Percentiles rank a stretch among this genome's conserved stretches.
phyloP scores from a whole-genome alignment of 1,140 invertebrate genomes.

The Coelopa frigida region DNA sequence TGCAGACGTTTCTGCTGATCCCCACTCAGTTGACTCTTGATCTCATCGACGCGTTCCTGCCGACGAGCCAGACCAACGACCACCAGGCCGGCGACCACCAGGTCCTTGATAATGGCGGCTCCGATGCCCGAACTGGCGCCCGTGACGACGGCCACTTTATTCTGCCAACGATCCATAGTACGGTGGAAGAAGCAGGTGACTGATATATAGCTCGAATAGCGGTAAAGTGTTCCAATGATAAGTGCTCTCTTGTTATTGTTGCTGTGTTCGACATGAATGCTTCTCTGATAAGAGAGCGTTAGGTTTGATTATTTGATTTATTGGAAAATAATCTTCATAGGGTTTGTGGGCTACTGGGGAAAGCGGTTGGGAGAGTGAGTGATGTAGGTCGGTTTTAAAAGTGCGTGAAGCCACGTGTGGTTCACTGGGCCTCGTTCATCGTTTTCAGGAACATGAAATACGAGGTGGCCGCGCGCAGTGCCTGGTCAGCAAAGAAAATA shows the following conservation, averaged over 20 bases:
- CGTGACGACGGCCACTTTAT: conserved; percentile 54
- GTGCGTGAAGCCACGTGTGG: too few relatives aligned
- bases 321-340: too few relatives aligned
- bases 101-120: conserved; percentile 47
- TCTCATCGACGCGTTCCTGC: conserved; percentile 51
- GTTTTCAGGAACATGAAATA: conserved; percentile 14
- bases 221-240: too few relatives aligned
- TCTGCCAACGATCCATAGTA: conserved; percentile 53
- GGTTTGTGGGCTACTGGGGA: too few relatives aligned
- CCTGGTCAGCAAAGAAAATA: conserved; percentile 7
- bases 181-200: too few relatives aligned
- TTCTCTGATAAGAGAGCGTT: too few relatives aligned
- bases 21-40: conserved; percentile 21
- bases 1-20: conserved; percentile 41
- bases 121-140: conserved; percentile 69
- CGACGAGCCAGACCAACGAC: conserved; percentile 65
- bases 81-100: conserved; percentile 55
- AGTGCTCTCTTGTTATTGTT: too few relatives aligned
- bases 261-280: too few relatives aligned
- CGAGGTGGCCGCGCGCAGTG: conserved; percentile 4
- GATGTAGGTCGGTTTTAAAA: too few relatives aligned
- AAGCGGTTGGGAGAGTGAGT: too few relatives aligned
- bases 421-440: conserved; percentile 1
- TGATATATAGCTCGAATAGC: too few relatives aligned
- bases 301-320: too few relatives aligned